These are phyloP conservation scores for Leontocebus nigricollis DNA, from an alignment of 2,797 vertebrate genomes.

Conservation along the genomic window DNA sequence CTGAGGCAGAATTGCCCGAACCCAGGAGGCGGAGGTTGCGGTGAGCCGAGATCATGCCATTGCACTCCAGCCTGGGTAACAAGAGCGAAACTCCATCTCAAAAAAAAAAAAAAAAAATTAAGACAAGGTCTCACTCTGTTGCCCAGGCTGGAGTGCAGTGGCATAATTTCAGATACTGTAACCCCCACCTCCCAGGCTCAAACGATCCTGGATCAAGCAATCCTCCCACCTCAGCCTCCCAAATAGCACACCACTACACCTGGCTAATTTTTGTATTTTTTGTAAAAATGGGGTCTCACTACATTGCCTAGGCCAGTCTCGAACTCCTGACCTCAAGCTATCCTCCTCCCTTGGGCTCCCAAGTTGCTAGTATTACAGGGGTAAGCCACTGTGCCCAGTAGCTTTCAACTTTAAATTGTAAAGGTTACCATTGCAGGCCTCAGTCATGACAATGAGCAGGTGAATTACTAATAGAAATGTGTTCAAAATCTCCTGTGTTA, in stretches of 20 bases:
- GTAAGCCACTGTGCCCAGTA: background rate
- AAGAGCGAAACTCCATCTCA: too few species aligned
- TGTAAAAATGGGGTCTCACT: background rate
- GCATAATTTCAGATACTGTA: background rate
- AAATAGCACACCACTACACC: background rate
- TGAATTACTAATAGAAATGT: slow-evolving; percentile 68
- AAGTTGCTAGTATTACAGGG: background rate
- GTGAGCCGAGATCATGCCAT: too few species aligned
- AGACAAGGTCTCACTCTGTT: background rate
- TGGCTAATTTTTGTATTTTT: background rate
- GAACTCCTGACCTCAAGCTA: background rate
- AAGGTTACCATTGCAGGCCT: slow-evolving; percentile 41
- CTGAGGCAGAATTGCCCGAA: too few species aligned
- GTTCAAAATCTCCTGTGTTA: slow-evolving; percentile 54
- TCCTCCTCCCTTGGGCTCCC: background rate
- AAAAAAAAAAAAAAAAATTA: too few species aligned
- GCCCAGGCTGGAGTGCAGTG: background rate
- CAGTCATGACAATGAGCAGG: slow-evolving; percentile 81
- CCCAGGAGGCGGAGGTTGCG: too few species aligned
- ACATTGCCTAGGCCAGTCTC: background rate
- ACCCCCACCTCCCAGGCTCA: background rate
- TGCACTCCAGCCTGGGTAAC: too few species aligned
- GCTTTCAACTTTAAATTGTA: slow-evolving; percentile 54
- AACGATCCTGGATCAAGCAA: background rate
- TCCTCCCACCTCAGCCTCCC: background rate